phyloP scores from a whole-genome alignment of 2,797 vertebrate species.

The Microcaecilia unicolor region DNA sequence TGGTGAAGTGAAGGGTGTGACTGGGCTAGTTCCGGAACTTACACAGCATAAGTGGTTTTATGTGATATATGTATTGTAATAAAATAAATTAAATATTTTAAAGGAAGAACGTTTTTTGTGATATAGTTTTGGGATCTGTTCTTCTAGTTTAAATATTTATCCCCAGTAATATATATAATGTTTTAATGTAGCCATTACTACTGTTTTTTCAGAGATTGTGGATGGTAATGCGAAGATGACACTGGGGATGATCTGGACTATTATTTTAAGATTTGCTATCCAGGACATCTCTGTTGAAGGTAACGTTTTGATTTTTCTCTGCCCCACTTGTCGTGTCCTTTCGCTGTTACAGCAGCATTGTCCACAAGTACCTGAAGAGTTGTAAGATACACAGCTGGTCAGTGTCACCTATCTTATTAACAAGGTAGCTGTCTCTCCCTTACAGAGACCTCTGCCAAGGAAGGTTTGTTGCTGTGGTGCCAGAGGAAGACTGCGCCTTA shows the following conservation, averaged over 20 bases:
- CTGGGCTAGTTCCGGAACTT: too few species aligned
- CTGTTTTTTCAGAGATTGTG: conserved; percentile 73
- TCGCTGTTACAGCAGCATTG: neutral
- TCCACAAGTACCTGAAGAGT: too few species aligned
- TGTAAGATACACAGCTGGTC: too few species aligned
- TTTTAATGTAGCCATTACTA: too few species aligned
- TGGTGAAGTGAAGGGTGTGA: too few species aligned
- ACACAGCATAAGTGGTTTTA: too few species aligned
- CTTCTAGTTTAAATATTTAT: too few species aligned
- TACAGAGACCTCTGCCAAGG: conserved; percentile 88
- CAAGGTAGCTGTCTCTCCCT: neutral
- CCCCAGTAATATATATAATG: too few species aligned
- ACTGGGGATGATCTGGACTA: conserved; percentile 81
- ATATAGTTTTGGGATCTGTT: too few species aligned
- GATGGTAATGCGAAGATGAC: conserved; percentile 84
- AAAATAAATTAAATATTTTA: too few species aligned
- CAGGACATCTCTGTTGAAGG: conserved; percentile 95
- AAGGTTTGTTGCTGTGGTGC: conserved; percentile 87
- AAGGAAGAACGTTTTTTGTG: too few species aligned
- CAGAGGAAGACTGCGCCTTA: conserved; percentile 93
- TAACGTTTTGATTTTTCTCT: conserved; percentile 17
- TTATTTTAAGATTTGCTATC: conserved; percentile 90
- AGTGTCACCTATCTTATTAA: neutral
- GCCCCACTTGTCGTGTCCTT: neutral
- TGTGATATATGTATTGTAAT: too few species aligned